Evolutionary conservation across 2,797 vertebrate species (phyloP).

Genomic region (Darevskia mixta): DNA sequence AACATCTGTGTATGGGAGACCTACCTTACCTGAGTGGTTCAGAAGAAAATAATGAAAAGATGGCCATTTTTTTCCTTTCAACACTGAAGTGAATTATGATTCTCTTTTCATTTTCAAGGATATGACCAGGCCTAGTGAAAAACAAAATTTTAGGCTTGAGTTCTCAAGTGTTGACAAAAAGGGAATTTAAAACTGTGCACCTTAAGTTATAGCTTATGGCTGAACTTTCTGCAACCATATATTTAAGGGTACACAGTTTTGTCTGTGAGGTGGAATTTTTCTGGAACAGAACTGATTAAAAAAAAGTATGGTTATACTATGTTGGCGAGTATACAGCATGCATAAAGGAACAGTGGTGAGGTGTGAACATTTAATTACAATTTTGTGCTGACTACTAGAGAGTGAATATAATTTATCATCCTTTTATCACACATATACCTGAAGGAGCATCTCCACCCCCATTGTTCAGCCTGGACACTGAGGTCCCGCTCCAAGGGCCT

Average conservation of each 20-base stretch:
- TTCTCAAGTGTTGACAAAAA: slow-evolving; percentile 3
- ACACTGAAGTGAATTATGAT: not conserved
- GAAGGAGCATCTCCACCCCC: too few relatives aligned
- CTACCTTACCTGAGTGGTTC: not conserved
- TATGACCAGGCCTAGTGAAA: not conserved
- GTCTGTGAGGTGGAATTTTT: not conserved
- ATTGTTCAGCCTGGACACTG: too few relatives aligned
- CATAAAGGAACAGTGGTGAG: not conserved
- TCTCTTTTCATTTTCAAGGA: slow-evolving; percentile 11
- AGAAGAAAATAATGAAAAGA: not conserved
- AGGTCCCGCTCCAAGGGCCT: too few relatives aligned
- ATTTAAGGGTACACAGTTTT: not conserved
- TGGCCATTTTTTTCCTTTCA: not conserved
- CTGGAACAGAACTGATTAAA: not conserved
- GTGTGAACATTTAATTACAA: not conserved
- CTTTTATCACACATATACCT: not conserved
- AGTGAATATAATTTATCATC: not conserved
- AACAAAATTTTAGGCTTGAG: not conserved
- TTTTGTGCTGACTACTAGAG: not conserved
- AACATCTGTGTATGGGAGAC: not conserved
- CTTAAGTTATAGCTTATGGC: not conserved
- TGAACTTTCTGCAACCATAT: not conserved
- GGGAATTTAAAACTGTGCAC: not conserved
- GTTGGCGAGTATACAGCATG: not conserved
- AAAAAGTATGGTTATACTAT: not conserved